Percentiles rank a stretch among this genome's conserved stretches.
Conservation (phyloP, 2,113 vertebrate genomes). For the Lamprotornis superbus region DNA sequence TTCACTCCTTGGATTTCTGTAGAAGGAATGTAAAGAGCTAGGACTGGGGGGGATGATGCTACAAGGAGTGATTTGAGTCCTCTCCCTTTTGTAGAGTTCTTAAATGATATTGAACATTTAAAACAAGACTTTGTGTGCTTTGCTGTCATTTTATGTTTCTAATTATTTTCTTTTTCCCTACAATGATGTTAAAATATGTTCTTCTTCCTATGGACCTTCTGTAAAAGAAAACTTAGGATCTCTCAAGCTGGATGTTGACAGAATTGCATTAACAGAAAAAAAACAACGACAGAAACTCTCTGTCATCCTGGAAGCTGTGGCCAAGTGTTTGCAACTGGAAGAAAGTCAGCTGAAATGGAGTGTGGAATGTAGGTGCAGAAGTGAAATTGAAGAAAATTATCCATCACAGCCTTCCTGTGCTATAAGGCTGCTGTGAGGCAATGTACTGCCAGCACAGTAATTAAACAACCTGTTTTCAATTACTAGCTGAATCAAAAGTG, state of each 20-base stretch:
- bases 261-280: slow-evolving; percentile 77
- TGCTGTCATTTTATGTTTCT: neutral
- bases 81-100: neutral
- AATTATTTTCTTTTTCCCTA: neutral
- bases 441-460: neutral
- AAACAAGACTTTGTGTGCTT: neutral
- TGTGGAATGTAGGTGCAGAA: slow-evolving; percentile 79
- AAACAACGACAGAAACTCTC: slow-evolving; percentile 85
- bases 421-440: neutral
- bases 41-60: neutral
- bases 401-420: neutral
- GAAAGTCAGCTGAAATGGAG: slow-evolving; percentile 79
- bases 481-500: neutral
- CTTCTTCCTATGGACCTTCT: neutral
- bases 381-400: neutral
- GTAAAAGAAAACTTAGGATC: slow-evolving; percentile 76
- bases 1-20: neutral
- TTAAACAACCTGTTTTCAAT: neutral
- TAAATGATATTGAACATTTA: neutral
- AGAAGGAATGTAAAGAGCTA: neutral
- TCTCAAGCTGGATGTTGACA: slow-evolving; percentile 78
- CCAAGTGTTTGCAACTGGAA: slow-evolving; percentile 73
- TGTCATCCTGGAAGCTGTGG: slow-evolving; percentile 75
- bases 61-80: neutral
- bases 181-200: neutral